These are phyloP conservation scores for Agonopterix subpropinquella DNA, from an alignment of 2,888 invertebrate genomes.

Conservation along the genomic window DNA sequence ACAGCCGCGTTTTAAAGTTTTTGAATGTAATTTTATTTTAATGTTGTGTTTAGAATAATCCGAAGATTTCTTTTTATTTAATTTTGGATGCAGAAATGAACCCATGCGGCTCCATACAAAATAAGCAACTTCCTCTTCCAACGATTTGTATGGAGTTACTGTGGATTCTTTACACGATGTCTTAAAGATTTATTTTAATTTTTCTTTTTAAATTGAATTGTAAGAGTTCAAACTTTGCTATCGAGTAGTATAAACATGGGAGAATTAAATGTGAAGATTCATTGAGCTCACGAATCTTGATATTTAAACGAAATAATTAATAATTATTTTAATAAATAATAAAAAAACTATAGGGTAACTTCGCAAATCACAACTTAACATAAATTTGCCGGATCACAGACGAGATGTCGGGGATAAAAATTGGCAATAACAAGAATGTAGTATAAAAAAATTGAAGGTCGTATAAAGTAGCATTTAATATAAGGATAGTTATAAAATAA, in stretches of 20 bases:
- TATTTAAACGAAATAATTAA: constrained; percentile 42
- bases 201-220: neutral
- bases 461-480: constrained; percentile 50
- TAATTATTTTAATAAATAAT: constrained; percentile 19
- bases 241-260: constrained; percentile 33
- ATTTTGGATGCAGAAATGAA: constrained; percentile 31
- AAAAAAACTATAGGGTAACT: constrained; percentile 53
- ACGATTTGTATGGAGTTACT: constrained; percentile 60
- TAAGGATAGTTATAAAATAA: constrained; percentile 35
- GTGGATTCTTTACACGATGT: constrained; percentile 47
- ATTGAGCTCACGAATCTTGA: constrained; percentile 66
- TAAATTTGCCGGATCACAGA: constrained; percentile 62
- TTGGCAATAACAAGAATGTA: constrained; percentile 61
- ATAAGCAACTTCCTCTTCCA: constrained; percentile 72
- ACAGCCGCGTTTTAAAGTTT: constrained; percentile 32
- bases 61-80: constrained; percentile 10
- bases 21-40: constrained; percentile 16
- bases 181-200: neutral
- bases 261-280: constrained; percentile 59
- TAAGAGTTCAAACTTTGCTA: constrained; percentile 42
- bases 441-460: constrained; percentile 35
- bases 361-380: constrained; percentile 73
- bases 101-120: constrained; percentile 65
- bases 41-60: constrained; percentile 29
- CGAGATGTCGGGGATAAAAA: constrained; percentile 31